Base-by-base conservation (phyloP, 2,888 invertebrate genomes). In the Caenorhabditis sp. region DNA sequence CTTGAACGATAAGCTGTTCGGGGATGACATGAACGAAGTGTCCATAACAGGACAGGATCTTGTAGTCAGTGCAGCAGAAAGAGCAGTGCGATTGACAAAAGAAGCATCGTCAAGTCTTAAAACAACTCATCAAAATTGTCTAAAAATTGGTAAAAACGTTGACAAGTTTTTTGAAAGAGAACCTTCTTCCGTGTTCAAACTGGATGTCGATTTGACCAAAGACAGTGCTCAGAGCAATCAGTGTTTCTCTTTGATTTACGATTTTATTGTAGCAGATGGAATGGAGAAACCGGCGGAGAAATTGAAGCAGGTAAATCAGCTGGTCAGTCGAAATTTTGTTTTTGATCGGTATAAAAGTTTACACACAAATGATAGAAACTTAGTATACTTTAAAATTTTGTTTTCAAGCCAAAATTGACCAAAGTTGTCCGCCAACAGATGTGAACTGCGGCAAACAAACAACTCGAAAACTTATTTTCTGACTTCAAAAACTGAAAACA, bases 131-230 rank as follows among this genome's bases (percentile, higher is more conserved):
- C 94, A 95, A 86, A 94, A 95, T 5, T 94, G 94, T 4, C 98
- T 98, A 0, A 96, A 96, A 94, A 96, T 98, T 61, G 98, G 98
- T 64, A 98, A 98, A 93, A 95, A 96, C 0, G 96, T 99, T 88
- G 98, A 99, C 92, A 62, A 84, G 32, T 20, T 76, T 4, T 84
- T 90, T 58, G 76, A 82, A 2, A 55, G 77, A 20, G 78, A 86
- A 6, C 68, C 84, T 28, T 61, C 58, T 9, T 71, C 71, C 15
- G 40, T 88, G 20, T 80, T 90, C 55, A 70, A 74, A 44, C 61
- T 81, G 32, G 84, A 89, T 64, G 85, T 87, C 64, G 82, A 89
- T 68, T 68, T 89, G 15, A 86, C 87, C n/a, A 32, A 50, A 32
- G 5, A 32, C 24, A 71, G 51, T 78, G 2, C 20, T 15, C 22